Conservation (phyloP, 53 echinoderm and acorn worm species). For the Arbacia lixula region DNA sequence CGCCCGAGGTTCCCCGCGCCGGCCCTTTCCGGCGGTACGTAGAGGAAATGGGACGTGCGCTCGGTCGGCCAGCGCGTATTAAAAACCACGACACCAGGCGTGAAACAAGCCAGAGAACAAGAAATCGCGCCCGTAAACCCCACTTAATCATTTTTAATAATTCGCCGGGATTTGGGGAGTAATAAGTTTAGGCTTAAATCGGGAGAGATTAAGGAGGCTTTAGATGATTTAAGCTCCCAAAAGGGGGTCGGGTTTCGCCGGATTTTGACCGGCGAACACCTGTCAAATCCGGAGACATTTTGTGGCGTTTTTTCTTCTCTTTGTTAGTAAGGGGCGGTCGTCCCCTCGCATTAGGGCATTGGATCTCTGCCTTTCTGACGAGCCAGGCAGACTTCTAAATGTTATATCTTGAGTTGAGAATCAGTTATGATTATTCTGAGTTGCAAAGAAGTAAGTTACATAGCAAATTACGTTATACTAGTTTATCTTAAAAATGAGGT, state of each 20-base stretch:
- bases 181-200: conserved; percentile 55
- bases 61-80: conserved; percentile 16
- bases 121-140: conserved; percentile 56
- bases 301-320: too few relatives aligned
- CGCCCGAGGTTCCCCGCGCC: background rate
- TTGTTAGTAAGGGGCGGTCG: too few relatives aligned
- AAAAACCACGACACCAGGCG: conserved; percentile 13
- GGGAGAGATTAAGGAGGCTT: conserved; percentile 42
- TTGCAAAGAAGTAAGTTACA: too few relatives aligned
- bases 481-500: too few relatives aligned
- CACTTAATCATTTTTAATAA: conserved; percentile 57
- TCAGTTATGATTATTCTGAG: too few relatives aligned
- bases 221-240: conserved; percentile 43
- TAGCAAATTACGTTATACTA: too few relatives aligned
- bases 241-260: conserved; percentile 2
- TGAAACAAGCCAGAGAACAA: conserved; percentile 36
- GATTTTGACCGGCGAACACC: conserved; percentile 25
- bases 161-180: conserved; percentile 18
- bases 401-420: too few relatives aligned
- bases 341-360: too few relatives aligned
- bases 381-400: too few relatives aligned
- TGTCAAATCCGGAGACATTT: conserved; percentile 14
- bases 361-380: too few relatives aligned
- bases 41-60: conserved; percentile 20
- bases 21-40: conserved; percentile 36